Evolutionary conservation across 2,888 invertebrate genomes (phyloP).

Genomic region (Pocota personata): DNA sequence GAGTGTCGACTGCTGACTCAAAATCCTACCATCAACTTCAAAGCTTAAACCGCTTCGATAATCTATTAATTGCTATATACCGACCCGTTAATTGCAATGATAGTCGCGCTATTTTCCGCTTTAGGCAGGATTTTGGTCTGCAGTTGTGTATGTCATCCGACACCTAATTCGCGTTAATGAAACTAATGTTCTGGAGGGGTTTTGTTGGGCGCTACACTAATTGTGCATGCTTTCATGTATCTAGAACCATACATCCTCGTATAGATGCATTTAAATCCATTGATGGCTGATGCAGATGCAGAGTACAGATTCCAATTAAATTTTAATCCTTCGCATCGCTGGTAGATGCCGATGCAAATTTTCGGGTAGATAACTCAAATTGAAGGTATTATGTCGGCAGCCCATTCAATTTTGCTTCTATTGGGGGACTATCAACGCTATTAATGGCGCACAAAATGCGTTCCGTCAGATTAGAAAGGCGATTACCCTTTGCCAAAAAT

Average conservation of each 20-base stretch:
- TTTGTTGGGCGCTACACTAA: slow-evolving; percentile 25
- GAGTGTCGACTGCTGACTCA: neutral
- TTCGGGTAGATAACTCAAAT: slow-evolving; percentile 67
- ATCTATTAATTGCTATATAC: slow-evolving; percentile 63
- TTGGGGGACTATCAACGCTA: slow-evolving; percentile 10
- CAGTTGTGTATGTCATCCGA: slow-evolving; percentile 40
- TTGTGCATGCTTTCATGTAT: slow-evolving; percentile 49
- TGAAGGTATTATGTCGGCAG: slow-evolving; percentile 71
- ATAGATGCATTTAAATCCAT: slow-evolving; percentile 5
- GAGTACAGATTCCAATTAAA: slow-evolving; percentile 65
- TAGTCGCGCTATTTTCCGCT: slow-evolving; percentile 52
- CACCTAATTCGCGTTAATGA: slow-evolving; percentile 60
- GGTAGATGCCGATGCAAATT: slow-evolving; percentile 56
- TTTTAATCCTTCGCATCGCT: slow-evolving; percentile 55
- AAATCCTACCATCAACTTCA: neutral
- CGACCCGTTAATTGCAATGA: slow-evolving; percentile 43
- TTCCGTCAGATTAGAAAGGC: slow-evolving; percentile 63
- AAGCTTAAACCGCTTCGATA: slow-evolving; percentile 24
- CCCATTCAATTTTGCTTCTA: slow-evolving; percentile 62
- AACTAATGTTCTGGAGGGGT: slow-evolving; percentile 51
- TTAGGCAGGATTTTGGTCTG: slow-evolving; percentile 6
- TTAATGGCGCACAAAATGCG: slow-evolving; percentile 47
- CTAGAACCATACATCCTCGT: neutral
- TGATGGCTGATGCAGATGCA: slow-evolving; percentile 12
- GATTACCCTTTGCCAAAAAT: slow-evolving; percentile 67